These are phyloP conservation scores for Forpus xanthops DNA, from an alignment of 2,797 vertebrate species.

Conservation along the genomic window DNA sequence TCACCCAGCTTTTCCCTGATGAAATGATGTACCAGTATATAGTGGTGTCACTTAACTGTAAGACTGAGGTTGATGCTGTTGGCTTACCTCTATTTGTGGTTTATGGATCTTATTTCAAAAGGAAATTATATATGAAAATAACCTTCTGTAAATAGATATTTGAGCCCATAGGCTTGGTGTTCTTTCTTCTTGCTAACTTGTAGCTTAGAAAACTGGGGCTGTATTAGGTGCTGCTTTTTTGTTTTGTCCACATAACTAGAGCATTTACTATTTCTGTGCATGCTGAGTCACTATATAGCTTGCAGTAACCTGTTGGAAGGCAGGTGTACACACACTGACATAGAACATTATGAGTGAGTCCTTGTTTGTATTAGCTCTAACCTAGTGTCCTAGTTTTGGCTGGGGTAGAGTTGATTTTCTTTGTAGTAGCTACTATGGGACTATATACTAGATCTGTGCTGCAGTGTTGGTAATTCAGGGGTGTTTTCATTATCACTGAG, in stretches of 20 bases:
- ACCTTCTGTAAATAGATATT: background rate
- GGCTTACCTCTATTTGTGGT: background rate
- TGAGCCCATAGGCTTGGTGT: background rate
- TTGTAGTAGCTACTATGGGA: background rate
- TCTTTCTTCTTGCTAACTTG: background rate
- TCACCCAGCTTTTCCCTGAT: background rate
- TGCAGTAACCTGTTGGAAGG: background rate
- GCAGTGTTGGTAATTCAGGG: background rate
- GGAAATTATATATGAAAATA: background rate
- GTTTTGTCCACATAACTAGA: fast-evolving
- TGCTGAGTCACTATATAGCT: background rate
- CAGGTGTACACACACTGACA: fast-evolving
- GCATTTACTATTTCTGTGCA: background rate
- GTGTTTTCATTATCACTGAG: background rate
- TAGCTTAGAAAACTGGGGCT: background rate
- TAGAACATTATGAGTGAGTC: background rate
- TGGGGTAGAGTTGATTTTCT: background rate
- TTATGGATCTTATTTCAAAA: background rate
- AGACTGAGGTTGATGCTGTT: background rate
- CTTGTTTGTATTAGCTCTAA: background rate
- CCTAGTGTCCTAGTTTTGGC: background rate
- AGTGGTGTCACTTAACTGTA: background rate
- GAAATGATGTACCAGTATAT: background rate
- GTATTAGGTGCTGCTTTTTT: background rate
- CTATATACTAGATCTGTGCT: background rate